Evolutionary conservation across 2,888 invertebrate genomes (phyloP).

Genomic region (Parasteatoda lunata): DNA sequence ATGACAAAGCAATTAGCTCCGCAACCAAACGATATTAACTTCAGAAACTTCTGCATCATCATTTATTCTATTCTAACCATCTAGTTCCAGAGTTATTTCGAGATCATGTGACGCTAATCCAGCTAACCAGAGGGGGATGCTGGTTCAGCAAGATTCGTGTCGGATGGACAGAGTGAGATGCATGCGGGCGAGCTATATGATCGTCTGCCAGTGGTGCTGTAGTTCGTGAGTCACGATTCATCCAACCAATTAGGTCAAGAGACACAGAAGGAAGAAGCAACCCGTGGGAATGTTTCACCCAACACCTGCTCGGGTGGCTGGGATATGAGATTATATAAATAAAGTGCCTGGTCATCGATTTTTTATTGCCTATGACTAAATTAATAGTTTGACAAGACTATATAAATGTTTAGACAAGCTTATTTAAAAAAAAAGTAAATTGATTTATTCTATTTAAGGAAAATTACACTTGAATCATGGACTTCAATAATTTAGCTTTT

Average conservation of each 20-base stretch:
- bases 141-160: constrained; percentile 3
- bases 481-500: too few relatives aligned
- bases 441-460: too few relatives aligned
- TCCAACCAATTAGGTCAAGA: constrained; percentile 51
- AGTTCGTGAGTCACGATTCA: constrained; percentile 49
- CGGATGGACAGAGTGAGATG: neutral
- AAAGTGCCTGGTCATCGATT: constrained; percentile 24
- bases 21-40: too few relatives aligned
- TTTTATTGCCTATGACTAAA: too few relatives aligned
- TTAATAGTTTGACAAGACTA: too few relatives aligned
- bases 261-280: constrained; percentile 26
- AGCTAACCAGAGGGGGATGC: neutral
- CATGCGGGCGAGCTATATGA: constrained; percentile 33
- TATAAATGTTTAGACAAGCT: too few relatives aligned
- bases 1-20: too few relatives aligned
- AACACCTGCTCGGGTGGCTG: constrained; percentile 48
- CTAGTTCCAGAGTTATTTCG: neutral
- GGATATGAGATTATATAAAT: constrained; percentile 13
- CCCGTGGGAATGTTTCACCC: constrained; percentile 45
- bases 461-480: too few relatives aligned
- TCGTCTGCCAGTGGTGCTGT: constrained; percentile 4
- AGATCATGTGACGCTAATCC: neutral
- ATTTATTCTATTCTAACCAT: too few relatives aligned
- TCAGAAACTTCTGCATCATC: too few relatives aligned
- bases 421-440: too few relatives aligned